Evolutionary conservation across 35 echinoderm and acorn worm genomes (phyloP).

Genomic region (Lytechinus variegatus): DNA sequence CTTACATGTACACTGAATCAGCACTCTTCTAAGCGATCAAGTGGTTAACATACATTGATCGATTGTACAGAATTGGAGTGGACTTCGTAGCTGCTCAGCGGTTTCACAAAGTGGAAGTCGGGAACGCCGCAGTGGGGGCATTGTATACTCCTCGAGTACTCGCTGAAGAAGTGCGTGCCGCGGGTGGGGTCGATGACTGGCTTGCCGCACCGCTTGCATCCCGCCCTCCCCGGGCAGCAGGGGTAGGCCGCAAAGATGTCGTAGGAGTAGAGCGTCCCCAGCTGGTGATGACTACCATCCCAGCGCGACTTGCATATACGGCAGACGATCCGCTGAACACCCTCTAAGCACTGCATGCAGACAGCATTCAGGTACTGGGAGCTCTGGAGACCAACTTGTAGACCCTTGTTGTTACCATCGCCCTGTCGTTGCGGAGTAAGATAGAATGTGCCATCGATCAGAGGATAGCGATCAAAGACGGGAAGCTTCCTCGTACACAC

Average conservation of each 20-base stretch:
- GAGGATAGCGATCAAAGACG: slow-evolving; percentile 97
- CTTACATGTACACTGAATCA: background rate
- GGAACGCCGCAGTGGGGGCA: slow-evolving; percentile 97
- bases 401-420: slow-evolving; percentile 60
- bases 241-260: slow-evolving; percentile 97
- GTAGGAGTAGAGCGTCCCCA: slow-evolving; percentile 96
- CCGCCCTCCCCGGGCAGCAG: slow-evolving; percentile 85
- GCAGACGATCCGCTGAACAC: slow-evolving; percentile 90
- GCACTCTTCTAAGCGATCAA: background rate
- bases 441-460: slow-evolving; percentile 98
- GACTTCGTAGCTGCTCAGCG: slow-evolving; percentile 94
- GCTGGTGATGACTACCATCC: slow-evolving; percentile 99
- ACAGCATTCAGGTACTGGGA: slow-evolving; percentile 93
- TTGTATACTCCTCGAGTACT: slow-evolving; percentile 94
- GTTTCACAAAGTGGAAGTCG: slow-evolving; percentile 97
- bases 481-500: slow-evolving; percentile 79
- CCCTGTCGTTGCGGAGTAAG: slow-evolving; percentile 84
- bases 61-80: slow-evolving; percentile 68
- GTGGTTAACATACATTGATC: slow-evolving; percentile 55
- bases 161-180: slow-evolving; percentile 96
- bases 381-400: slow-evolving; percentile 73
- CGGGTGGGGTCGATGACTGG: slow-evolving; percentile 93
- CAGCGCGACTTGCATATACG: slow-evolving; percentile 97
- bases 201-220: slow-evolving; percentile 94
- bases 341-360: slow-evolving; percentile 96